Evolutionary conservation across 2,888 invertebrate species (phyloP).

Genomic region (Eubasilissa splendida): DNA sequence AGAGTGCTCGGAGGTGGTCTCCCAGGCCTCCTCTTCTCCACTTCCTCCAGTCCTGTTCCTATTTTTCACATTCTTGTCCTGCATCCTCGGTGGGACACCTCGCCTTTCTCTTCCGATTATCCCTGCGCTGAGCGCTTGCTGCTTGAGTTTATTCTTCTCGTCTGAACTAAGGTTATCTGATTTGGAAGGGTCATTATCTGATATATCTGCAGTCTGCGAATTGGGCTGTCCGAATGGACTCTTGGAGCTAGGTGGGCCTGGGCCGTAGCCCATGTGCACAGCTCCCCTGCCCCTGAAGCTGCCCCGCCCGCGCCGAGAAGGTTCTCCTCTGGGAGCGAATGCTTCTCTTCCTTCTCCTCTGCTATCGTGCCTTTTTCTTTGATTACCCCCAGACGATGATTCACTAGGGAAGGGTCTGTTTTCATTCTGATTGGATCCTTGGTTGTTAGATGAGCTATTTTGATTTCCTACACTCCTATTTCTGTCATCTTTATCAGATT

Average conservation of each 20-base stretch:
- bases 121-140: constrained; percentile 79
- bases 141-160: constrained; percentile 79
- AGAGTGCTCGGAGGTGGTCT: constrained; percentile 89
- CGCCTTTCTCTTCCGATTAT: constrained; percentile 71
- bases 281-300: constrained; percentile 72
- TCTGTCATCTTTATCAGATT: constrained; percentile 71
- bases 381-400: constrained; percentile 25
- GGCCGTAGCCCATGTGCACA: constrained; percentile 71
- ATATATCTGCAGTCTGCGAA: constrained; percentile 64
- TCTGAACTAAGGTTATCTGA: constrained; percentile 63
- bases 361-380: constrained; percentile 56
- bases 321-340: constrained; percentile 91
- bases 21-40: constrained; percentile 81
- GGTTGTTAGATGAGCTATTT: background rate
- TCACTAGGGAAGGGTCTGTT: constrained; percentile 37
- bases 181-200: constrained; percentile 61
- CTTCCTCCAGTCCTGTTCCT: constrained; percentile 66
- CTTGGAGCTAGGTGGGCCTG: constrained; percentile 86
- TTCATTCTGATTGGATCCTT: constrained; percentile 29
- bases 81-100: constrained; percentile 62
- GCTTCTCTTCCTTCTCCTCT: constrained; percentile 76
- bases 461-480: constrained; percentile 42
- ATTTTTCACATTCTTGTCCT: constrained; percentile 56
- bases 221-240: constrained; percentile 79
- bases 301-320: constrained; percentile 88